phyloP scores from a whole-genome alignment of 1,140 invertebrate genomes.

The Eulimnadia texana region DNA sequence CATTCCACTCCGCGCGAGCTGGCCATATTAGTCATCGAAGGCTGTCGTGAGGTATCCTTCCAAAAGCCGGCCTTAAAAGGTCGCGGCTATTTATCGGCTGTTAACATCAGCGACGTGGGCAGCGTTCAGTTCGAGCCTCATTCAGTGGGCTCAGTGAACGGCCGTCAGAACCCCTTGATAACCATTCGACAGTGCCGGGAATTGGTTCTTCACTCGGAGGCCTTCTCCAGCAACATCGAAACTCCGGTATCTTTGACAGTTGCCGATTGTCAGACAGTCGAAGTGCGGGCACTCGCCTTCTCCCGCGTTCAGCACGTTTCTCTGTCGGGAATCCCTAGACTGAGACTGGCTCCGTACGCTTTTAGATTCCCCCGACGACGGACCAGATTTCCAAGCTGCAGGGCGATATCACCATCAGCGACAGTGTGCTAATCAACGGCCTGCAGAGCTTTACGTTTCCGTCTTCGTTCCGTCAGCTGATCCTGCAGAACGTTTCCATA shows the following conservation, averaged over 20 bases:
- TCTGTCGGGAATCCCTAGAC: neutral
- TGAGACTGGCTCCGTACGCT: conserved; percentile 1
- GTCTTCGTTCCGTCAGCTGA: neutral
- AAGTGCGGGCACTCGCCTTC: conserved; percentile 6
- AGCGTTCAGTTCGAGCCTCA: neutral
- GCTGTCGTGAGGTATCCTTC: neutral
- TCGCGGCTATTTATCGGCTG: neutral
- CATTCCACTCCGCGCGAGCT: neutral
- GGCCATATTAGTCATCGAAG: neutral
- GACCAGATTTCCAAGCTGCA: neutral
- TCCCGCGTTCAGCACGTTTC: conserved; percentile 5
- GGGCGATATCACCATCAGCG: neutral
- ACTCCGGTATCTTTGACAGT: neutral
- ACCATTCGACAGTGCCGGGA: conserved; percentile 7
- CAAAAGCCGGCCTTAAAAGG: neutral
- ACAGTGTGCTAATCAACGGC: neutral
- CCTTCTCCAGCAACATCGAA: neutral
- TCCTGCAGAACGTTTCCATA: conserved; percentile 1
- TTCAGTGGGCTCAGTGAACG: neutral
- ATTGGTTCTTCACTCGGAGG: neutral
- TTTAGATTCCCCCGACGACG: conserved; percentile 2
- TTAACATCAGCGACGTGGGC: neutral
- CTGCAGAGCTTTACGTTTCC: conserved; percentile 13
- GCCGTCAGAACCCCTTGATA: neutral
- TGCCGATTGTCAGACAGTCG: neutral